Percentiles rank a stretch among this genome's conserved stretches.
These are phyloP conservation scores for Idaea aversata DNA, from an alignment of 2,888 invertebrate genomes.

Conservation along the genomic window DNA sequence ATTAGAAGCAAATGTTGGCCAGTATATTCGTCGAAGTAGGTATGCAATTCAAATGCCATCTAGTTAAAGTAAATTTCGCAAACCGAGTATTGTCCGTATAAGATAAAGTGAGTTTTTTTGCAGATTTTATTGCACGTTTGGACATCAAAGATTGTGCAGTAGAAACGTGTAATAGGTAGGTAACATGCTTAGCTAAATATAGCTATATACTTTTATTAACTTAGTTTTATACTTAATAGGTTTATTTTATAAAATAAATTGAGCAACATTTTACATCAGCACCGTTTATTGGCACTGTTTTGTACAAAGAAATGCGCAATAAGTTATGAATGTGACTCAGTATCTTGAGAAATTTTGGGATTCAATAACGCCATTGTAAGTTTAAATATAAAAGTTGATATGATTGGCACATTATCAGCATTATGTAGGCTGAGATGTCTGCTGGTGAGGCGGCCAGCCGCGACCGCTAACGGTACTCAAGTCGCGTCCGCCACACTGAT, in stretches of 20 bases:
- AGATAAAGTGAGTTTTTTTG: conserved; percentile 15
- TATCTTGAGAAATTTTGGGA: conserved; percentile 9
- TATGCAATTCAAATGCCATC: conserved; percentile 38
- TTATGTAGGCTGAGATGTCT: conserved; percentile 61
- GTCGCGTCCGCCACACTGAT: conserved; percentile 46
- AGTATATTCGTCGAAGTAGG: conserved; percentile 32
- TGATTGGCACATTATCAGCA: conserved; percentile 60
- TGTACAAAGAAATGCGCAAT: too few species aligned
- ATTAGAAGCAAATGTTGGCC: conserved; percentile 51
- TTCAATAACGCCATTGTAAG: conserved; percentile 9
- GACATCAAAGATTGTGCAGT: conserved; percentile 12
- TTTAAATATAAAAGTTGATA: conserved; percentile 42
- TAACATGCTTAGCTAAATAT: conserved; percentile 1
- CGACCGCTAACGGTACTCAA: conserved; percentile 63
- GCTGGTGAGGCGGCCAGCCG: conserved; percentile 49
- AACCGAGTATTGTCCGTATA: conserved; percentile 22
- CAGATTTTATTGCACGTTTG: conserved; percentile 15
- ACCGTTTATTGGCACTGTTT: too few species aligned
- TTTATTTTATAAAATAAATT: background rate
- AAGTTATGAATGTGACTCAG: background rate
- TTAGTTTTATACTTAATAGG: conserved; percentile 6
- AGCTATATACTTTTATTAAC: background rate
- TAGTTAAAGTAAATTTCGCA: conserved; percentile 34
- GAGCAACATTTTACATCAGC: background rate
- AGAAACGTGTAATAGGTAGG: background rate